A percentile compares a stretch with the other conserved stretches of the same genome.
phyloP scores from a whole-genome alignment of 2,888 invertebrate genomes.

The Schizaphis graminum region DNA sequence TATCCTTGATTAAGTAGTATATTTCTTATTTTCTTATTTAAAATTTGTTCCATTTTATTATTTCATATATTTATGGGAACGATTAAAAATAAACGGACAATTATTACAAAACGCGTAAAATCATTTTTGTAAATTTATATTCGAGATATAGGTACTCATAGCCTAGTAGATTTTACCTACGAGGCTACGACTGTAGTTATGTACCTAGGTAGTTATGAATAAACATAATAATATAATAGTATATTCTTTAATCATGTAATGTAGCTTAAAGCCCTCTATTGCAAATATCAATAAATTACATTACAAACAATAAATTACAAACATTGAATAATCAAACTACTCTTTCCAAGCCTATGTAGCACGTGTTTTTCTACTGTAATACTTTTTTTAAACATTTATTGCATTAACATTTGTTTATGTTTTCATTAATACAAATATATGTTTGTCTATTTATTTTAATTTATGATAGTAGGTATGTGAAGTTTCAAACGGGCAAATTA shows the following conservation, averaged over 20 bases:
- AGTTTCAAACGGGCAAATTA: not conserved
- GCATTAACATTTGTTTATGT: not conserved
- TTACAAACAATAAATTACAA: conserved; percentile 9
- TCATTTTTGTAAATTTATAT: too few relatives aligned
- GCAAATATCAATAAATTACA: conserved; percentile 24
- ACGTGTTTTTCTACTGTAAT: not conserved
- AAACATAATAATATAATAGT: not conserved
- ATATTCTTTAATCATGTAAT: not conserved
- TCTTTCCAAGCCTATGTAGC: not conserved
- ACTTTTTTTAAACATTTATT: not conserved
- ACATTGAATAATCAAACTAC: not conserved
- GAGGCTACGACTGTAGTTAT: too few relatives aligned
- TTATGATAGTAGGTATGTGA: not conserved
- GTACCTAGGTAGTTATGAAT: not conserved
- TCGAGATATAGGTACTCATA: too few relatives aligned
- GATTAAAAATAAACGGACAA: too few relatives aligned
- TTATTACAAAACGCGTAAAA: too few relatives aligned
- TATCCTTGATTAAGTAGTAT: too few relatives aligned
- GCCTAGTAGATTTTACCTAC: too few relatives aligned
- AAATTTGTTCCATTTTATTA: too few relatives aligned
- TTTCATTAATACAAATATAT: conserved; percentile 2
- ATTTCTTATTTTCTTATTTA: too few relatives aligned
- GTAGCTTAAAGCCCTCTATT: not conserved
- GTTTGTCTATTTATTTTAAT: conserved; percentile 2
- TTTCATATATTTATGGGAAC: too few relatives aligned